Evolutionary conservation across 2,797 vertebrate species (phyloP), one percentile per base, ranked within the genome.

Genomic region (Rallus crepitans): DNA sequence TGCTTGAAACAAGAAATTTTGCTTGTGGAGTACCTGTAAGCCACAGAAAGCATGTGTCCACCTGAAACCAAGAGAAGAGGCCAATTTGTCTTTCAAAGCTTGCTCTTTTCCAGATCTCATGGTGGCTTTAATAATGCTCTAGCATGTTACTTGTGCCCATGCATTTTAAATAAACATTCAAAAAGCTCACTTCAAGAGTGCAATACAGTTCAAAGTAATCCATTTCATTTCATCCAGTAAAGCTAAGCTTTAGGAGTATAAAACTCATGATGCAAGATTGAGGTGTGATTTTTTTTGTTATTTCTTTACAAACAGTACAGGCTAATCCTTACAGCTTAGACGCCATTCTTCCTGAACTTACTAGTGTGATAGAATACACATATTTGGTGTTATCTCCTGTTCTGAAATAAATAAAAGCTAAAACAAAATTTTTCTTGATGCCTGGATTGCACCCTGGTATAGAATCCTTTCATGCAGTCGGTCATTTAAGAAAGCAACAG

Each of bases 401-500:
- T 59, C 52, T 84, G 39, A 91, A 88, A 71, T 39, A 80, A 89
- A 55, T 65, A 64, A 91, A 93, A 96, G 25, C 21, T 52, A 78
- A 96, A 92, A 42, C 19, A 56, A 77, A 57, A 30, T 35, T 84
- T 88, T 63, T 61, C 55, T 37, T 91, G 40, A 61, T 71, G 15
- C 79, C 60, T 93, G 35, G 17, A 64, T 83, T 76, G 37, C n/a
- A 56, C 28, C 33, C 20, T 87, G 60, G n/a, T 57, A 64, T 64
- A 91, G 94, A 94, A 92, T 47, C 69, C 47, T 93, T 91, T 90
- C 47, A 35, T 63, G 37, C 9, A 50, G 73, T 42, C 93, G 68
- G 39, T 78, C 65, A 82, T 96, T 96, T 96, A 94, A 92, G 59
- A 85, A 96, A 96, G 80, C 48, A 96, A 72, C 75, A 93, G 82